Conservation (phyloP, 2,888 invertebrate species). For the Dioctria rufipes region DNA sequence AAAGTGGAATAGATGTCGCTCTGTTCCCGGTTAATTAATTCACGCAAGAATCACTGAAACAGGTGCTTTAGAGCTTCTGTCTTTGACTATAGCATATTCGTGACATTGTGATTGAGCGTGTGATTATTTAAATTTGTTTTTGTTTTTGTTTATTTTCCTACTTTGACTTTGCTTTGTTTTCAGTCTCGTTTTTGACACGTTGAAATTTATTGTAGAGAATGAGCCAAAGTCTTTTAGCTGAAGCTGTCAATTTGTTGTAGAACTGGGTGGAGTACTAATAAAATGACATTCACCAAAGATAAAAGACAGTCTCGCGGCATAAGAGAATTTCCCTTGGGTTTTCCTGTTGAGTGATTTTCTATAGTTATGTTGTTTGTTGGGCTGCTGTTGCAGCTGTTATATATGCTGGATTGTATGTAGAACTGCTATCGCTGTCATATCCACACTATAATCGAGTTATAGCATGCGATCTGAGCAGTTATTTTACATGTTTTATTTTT, state of each 20-base stretch:
- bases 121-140: constrained; percentile 28
- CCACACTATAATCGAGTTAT: constrained; percentile 46
- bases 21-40: constrained; percentile 32
- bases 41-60: constrained; percentile 31
- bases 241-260: constrained; percentile 55
- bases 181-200: constrained; percentile 45
- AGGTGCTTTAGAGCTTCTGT: constrained; percentile 36
- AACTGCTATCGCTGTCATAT: constrained; percentile 44
- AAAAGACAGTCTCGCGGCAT: constrained; percentile 5
- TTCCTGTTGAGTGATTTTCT: constrained; percentile 53
- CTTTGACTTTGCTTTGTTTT: constrained; percentile 2
- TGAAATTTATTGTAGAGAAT: constrained; percentile 50
- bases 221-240: constrained; percentile 10
- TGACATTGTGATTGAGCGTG: constrained; percentile 2
- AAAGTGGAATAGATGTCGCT: constrained; percentile 44
- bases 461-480: constrained; percentile 25
- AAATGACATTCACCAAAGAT: constrained; percentile 49
- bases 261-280: constrained; percentile 56
- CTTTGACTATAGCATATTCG: not conserved
- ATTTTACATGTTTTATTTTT: constrained; percentile 8
- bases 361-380: not conserved
- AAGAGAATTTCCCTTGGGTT: constrained; percentile 50
- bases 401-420: not conserved
- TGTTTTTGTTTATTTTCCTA: constrained; percentile 13
- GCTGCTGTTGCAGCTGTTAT: constrained; percentile 22